A percentile compares a stretch with the other conserved stretches of the same genome.
Conservation (phyloP, 1,140 invertebrate genomes). For the Magallana ariakensis region DNA sequence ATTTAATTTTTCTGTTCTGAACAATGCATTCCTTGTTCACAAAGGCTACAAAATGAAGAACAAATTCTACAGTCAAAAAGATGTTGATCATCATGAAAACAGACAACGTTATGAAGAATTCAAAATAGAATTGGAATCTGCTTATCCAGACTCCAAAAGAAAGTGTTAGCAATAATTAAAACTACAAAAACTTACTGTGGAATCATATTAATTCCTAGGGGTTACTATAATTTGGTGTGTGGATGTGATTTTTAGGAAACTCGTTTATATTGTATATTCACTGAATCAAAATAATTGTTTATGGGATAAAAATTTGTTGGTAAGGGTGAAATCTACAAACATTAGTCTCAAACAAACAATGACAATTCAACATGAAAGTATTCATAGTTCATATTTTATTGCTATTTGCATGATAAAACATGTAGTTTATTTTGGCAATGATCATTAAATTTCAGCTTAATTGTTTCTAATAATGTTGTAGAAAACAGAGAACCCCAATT, state of each 20-base stretch:
- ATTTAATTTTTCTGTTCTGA: conserved; percentile 92
- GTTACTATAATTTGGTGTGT: too few species aligned
- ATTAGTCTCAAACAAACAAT: neutral
- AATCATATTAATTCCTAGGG: too few species aligned
- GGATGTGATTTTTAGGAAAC: neutral
- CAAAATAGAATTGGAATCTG: conserved; percentile 83
- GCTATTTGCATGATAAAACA: too few species aligned
- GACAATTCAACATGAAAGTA: too few species aligned
- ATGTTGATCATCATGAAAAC: conserved; percentile 82
- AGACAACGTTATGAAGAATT: conserved; percentile 82
- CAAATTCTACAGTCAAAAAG: conserved; percentile 82
- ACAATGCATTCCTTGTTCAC: conserved; percentile 93
- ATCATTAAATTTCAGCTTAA: too few species aligned
- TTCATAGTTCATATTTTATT: too few species aligned
- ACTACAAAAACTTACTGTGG: neutral
- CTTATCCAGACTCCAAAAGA: conserved; percentile 81
- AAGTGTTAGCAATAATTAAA: neutral
- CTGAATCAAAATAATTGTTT: neutral
- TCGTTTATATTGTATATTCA: neutral
- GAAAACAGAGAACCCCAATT: too few species aligned
- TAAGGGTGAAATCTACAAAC: neutral
- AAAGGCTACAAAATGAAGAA: conserved; percentile 90
- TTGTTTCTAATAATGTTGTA: too few species aligned
- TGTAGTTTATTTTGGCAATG: too few species aligned
- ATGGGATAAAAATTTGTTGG: neutral